phyloP scores from a whole-genome alignment of 2,113 vertebrate genomes.

The Agapornis roseicollis region DNA sequence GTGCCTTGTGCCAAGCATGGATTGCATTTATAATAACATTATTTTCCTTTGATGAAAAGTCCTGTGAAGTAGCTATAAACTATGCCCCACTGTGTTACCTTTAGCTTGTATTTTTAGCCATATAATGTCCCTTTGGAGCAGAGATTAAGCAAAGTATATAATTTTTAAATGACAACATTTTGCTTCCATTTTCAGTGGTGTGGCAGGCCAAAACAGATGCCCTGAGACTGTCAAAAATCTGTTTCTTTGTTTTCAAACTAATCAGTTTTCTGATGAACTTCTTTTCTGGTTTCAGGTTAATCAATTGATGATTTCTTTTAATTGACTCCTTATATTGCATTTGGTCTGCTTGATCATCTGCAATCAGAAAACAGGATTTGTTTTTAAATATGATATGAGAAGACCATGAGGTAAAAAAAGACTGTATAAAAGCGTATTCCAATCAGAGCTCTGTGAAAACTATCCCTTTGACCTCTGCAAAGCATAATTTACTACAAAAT shows the following conservation, averaged over 20 bases:
- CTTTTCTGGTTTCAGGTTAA: neutral
- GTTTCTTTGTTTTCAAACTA: neutral
- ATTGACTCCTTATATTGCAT: neutral
- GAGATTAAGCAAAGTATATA: neutral
- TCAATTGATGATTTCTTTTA: neutral
- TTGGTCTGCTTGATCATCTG: neutral
- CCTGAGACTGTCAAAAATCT: neutral
- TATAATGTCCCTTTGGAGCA: neutral
- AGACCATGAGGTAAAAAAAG: neutral
- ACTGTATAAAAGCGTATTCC: neutral
- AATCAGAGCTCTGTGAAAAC: slow-evolving; percentile 36
- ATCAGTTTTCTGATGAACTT: neutral
- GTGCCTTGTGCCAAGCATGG: neutral
- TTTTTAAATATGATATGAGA: neutral
- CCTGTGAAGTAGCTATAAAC: slow-evolving; percentile 4
- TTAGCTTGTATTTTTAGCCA: neutral
- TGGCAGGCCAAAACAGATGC: neutral
- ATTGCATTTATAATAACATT: rapidly evolving
- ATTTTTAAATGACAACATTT: neutral
- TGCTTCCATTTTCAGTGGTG: neutral
- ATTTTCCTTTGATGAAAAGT: slow-evolving; percentile 45
- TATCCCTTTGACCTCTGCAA: slow-evolving; percentile 9
- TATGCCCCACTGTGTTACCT: neutral
- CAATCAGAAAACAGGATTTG: neutral
- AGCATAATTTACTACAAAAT: neutral